phyloP scores from a whole-genome alignment of 1,140 invertebrate species.

The Dendrolimus kikuchii region DNA sequence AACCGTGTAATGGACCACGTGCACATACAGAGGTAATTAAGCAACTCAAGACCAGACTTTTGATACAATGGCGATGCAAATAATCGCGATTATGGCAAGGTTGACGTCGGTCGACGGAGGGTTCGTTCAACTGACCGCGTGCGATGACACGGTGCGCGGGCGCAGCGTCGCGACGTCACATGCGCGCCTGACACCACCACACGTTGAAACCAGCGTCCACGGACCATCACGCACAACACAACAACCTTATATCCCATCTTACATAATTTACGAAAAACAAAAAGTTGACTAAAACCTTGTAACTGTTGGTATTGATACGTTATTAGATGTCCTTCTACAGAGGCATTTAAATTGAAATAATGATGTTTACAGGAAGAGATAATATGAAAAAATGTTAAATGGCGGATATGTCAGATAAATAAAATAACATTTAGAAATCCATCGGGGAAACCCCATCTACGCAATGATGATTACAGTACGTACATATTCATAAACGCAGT shows the following conservation, averaged over 20 bases:
- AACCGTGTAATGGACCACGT: constrained; percentile 5
- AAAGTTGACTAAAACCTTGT: no score
- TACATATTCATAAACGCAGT: no score
- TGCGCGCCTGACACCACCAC: constrained; percentile 19
- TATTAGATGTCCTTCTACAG: no score
- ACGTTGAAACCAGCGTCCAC: constrained; percentile 1
- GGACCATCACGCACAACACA: constrained; percentile 6
- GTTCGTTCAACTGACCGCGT: constrained; percentile 71
- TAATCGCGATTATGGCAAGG: constrained; percentile 68
- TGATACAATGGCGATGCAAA: constrained; percentile 66
- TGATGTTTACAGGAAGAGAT: no score
- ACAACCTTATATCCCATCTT: constrained; percentile 7
- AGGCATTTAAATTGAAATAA: no score
- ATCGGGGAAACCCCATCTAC: constrained; percentile 5
- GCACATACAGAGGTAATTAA: constrained; percentile 37
- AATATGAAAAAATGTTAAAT: no score
- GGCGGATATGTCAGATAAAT: no score
- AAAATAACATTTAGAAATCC: background rate
- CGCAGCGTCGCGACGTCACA: constrained; percentile 57
- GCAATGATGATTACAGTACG: background rate
- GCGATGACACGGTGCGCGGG: constrained; percentile 64
- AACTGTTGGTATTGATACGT: no score
- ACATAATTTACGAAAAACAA: constrained; percentile 5
- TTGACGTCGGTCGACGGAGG: constrained; percentile 59
- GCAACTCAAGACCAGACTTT: constrained; percentile 34